Evolutionary conservation across 2,888 invertebrate species (phyloP).

Genomic region (Leptogaster cylindrica): DNA sequence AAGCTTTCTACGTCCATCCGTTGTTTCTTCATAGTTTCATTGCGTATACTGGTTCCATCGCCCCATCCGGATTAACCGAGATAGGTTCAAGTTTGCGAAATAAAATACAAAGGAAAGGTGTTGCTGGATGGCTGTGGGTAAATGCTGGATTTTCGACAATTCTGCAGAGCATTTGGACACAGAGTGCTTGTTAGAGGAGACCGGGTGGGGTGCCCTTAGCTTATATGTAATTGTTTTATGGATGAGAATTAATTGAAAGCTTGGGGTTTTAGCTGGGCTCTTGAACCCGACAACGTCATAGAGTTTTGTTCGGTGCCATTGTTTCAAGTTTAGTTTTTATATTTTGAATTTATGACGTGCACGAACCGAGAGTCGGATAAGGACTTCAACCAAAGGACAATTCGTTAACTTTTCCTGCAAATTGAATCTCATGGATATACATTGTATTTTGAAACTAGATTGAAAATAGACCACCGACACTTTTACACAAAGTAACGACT

Average conservation of each 20-base stretch:
- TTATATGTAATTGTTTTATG: slow-evolving; percentile 20
- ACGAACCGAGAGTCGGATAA: no score
- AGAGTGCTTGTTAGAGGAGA: neutral
- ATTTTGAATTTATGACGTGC: no score
- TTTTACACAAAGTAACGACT: no score
- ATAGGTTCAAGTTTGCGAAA: neutral
- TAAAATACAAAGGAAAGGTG: neutral
- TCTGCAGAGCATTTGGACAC: neutral
- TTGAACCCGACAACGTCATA: no score
- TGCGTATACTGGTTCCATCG: neutral
- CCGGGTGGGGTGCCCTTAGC: neutral
- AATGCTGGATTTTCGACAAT: slow-evolving; percentile 4
- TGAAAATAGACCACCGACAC: no score
- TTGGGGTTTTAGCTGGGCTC: no score
- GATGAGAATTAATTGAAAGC: slow-evolving; percentile 9
- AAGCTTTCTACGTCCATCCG: neutral
- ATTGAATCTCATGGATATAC: no score
- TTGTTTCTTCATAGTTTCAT: slow-evolving; percentile 1
- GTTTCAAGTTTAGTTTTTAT: no score
- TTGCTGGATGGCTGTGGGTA: neutral
- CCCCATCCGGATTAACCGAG: slow-evolving; percentile 1
- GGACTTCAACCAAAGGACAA: no score
- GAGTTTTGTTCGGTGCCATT: no score
- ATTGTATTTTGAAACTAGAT: no score
- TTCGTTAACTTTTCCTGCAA: no score